Base-by-base conservation (phyloP, 2,888 invertebrate species). In the Troides oblongomaculatus region DNA sequence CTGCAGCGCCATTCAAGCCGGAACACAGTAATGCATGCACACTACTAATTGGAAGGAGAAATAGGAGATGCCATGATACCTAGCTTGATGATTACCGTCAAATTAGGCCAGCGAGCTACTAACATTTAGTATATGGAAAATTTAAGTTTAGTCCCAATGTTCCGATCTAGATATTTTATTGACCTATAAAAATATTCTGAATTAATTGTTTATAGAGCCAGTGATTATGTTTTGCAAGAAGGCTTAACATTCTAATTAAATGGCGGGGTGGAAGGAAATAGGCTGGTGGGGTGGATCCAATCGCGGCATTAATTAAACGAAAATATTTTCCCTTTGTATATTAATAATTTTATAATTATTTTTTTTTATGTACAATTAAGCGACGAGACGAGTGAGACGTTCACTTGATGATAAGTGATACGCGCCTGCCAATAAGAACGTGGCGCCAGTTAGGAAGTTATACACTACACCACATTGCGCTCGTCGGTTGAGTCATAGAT, bases 181-280 rank as follows among this genome's bases (percentile, higher is more conserved):
- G 18, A n/a, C 18, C 6, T n/a, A 53, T n/a, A 53, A 53, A 21
- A 53, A 53, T 18, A 50, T 50, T 53, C n/a, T 53, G n/a, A 53
- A 53, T 58, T 58, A 58, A 65, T 69, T 69, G 64, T 62, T 69
- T 69, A 53, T 64, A 56, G 65, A 69, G 61, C 62, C 64, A 60
- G 53, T 69, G 61, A 69, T 69, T 69, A 69, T 65, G 36, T 64
- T 69, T 64, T 30, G 21, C 17, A 69, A 69, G 69, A 69, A 12
- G 46, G 64, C 61, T 69, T 62, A 69, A 56, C 62, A 65, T 65
- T 69, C 60, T 61, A 69, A 69, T 69, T 64, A 69, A 67, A 59
- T 17, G 68, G 21, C 25, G 43, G 21, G 23, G 61, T 6, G 64
- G 23, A 57, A 64, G 64, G 23, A 57, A 64, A 62, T 64, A 56